Base-by-base conservation (phyloP, 2,888 invertebrate genomes). In the Portevinia maculata region DNA sequence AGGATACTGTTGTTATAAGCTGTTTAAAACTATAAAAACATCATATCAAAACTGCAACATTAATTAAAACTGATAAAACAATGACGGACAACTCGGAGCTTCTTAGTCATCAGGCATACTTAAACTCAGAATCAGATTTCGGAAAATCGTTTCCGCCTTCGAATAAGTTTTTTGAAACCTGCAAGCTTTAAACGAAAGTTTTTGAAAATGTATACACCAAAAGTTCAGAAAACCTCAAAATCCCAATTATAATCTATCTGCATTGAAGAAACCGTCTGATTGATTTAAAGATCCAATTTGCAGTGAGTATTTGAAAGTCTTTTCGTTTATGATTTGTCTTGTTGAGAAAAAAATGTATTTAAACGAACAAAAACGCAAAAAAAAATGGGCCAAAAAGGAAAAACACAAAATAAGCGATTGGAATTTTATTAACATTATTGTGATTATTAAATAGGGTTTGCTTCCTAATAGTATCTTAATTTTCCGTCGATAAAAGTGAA, bases 161-260 rank as follows among this genome's bases (percentile, higher is more conserved):
- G 7, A 15, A 50, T 28, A n/a, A 6, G 0, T 50, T 50, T 13
- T 30, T 50, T 48, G 24, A 48, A 48, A 48, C n/a, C 28, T 48
- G 24, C 8, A 28, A 48, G n/a, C 28, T 48, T 48, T 13, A 48
- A 48, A 48, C 48, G 17, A 13, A 9, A 13, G 48, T 24, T 48
- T 48, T 48, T 48, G 48, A 48, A 48, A 48, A 48, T 24, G 6
- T 48, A 24, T 48, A 28, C 6, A 24, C 6, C n/a, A 13, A 48
- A 28, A 48, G 24, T 28, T 28, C 28, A n/a, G 5, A 48, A 28
- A 48, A 39, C 7, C 8, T 7, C 6, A 5, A 17, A 39, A 39
- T 34, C n/a, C 11, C 11, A 34, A 4, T n/a, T 34, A n/a, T 3
- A n/a, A n/a, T 34, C n/a, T 34, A 34, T 34, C 11, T 34, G 34